Base-by-base conservation (phyloP, 2,113 vertebrate species). In the Dolichallabes microphthalmus region DNA sequence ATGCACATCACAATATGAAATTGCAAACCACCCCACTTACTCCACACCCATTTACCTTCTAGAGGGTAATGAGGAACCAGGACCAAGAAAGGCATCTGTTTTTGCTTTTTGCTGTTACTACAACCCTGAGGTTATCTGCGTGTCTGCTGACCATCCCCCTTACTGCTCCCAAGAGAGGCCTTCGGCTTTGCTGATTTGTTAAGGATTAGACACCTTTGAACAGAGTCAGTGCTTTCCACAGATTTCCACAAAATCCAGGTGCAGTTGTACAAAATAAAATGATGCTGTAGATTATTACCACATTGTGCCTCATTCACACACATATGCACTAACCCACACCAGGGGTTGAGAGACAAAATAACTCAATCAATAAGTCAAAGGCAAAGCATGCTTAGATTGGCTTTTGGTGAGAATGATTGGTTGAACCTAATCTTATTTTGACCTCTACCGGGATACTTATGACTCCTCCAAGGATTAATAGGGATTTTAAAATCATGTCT, bases 121-220 rank as follows among this genome's bases (percentile, higher is more conserved):
- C 20, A 85, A 39, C 20, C 63, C 75, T 82, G 79, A 76, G 68
- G 85, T 82, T 57, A 86, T 82, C 35, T 81, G n/a, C 30, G 52
- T 17, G 69, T 52, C 45, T 82, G 32, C 32, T 58, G 52, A 45
- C 63, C 73, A 50, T 50, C 81, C 57, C 80, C 79, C 85, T 57
- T 20, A 8, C 39, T 27, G 30, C 50, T 87, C 86, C 35, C 74
- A 78, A 39, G 86, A 78, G 86, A 84, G 76, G 30, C 45, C 74
- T 55, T 80, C 75, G 35, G 74, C 52, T 17, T 35, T 60, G 55
- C 39, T 66, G 32, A 64, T 90, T 91, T 91, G 89, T 90, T 89
- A 87, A 80, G 71, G 74, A 80, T 86, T 3, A 10, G 77, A 85
- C 77, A 80, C 74, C 2, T 35, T 83, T 78, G 22, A 19, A 74